These are phyloP conservation scores for Hozukius guyotensis DNA, from an alignment of 2,797 vertebrate genomes.

Conservation along the genomic window DNA sequence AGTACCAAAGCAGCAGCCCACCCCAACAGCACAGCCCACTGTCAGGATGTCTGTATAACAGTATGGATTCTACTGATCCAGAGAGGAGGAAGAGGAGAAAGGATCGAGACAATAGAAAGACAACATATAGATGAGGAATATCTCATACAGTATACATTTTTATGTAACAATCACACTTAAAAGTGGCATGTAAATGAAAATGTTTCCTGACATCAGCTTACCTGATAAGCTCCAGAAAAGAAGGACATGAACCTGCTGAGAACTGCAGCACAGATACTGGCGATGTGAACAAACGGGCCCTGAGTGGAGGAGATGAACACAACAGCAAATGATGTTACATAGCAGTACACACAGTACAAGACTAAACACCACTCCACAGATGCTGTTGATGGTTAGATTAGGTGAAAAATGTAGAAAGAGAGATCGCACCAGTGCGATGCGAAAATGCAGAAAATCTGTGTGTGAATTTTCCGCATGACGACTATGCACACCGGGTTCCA, in stretches of 20 bases:
- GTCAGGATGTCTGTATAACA: conserved; percentile 97
- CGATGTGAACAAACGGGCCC: conserved; percentile 98
- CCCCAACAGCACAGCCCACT: conserved; percentile 95
- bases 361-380: background rate
- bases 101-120: background rate
- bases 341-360: background rate
- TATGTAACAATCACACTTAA: background rate
- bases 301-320: conserved; percentile 53
- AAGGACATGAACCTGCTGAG: conserved; percentile 94
- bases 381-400: background rate
- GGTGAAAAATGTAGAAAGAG: background rate
- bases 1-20: conserved; percentile 97
- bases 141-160: background rate
- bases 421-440: too few relatives aligned
- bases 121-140: background rate
- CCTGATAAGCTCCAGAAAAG: conserved; percentile 94
- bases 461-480: too few relatives aligned
- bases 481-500: too few relatives aligned
- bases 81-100: conserved; percentile 28
- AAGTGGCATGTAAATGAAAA: background rate
- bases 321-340: background rate
- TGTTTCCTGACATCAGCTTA: conserved; percentile 71
- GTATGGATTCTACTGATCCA: conserved; percentile 94
- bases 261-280: conserved; percentile 95
- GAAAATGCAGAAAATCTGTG: too few relatives aligned